A percentile compares a stretch with the other conserved stretches of the same genome.
These are phyloP conservation scores for Trachemys scripta DNA, from an alignment of 2,113 vertebrate genomes.

Conservation along the genomic window DNA sequence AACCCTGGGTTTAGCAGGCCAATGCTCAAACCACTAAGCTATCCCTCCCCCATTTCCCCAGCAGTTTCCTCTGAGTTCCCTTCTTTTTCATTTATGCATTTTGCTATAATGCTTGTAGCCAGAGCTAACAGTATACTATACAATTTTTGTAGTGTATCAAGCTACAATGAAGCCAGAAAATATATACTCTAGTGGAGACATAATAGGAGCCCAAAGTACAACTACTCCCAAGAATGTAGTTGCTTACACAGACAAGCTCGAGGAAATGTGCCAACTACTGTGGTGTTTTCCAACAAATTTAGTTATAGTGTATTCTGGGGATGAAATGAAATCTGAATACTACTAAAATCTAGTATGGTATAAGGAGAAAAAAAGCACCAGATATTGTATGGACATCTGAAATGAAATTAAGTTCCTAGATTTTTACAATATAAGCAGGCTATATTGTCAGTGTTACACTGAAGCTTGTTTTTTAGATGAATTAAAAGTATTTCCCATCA, in stretches of 20 bases:
- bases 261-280: neutral
- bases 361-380: neutral
- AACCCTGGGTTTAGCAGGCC: no score
- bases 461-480: neutral
- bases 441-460: neutral
- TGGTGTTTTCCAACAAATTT: neutral
- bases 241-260: neutral
- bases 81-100: neutral
- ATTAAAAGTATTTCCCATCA: accelerated
- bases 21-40: no score
- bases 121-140: neutral
- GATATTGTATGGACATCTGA: neutral
- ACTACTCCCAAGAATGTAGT: neutral
- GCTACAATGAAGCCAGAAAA: neutral
- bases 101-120: neutral
- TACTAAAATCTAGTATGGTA: neutral
- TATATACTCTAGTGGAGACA: neutral
- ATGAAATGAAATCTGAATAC: neutral
- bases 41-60: neutral
- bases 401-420: neutral
- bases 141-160: neutral
- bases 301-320: neutral
- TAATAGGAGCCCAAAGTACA: neutral
- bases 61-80: neutral
- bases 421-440: neutral